phyloP scores from a whole-genome alignment of 2,113 vertebrate species.

The Pycnonotus jocosus region DNA sequence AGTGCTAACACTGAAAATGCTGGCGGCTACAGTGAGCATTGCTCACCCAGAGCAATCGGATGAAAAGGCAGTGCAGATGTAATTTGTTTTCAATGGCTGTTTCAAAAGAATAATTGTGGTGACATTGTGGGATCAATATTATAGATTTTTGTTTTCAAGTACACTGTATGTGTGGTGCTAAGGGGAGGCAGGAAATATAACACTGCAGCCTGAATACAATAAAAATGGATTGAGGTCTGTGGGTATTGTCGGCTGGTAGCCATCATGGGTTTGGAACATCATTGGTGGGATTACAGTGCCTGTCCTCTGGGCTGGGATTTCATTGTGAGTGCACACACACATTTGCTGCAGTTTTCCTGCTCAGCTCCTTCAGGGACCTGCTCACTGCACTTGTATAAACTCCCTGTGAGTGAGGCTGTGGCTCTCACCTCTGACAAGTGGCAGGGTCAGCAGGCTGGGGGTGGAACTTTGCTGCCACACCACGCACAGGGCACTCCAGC shows the following conservation, averaged over 20 bases:
- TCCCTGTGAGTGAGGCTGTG: conserved; percentile 40
- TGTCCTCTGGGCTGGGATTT: conserved; percentile 83
- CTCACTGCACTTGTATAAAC: conserved; percentile 69
- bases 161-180: conserved; percentile 98
- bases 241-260: conserved; percentile 91
- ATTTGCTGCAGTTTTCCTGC: conserved; percentile 64
- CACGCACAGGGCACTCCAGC: neutral
- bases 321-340: conserved; percentile 58
- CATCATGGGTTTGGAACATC: conserved; percentile 87
- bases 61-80: conserved; percentile 99
- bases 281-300: conserved; percentile 88
- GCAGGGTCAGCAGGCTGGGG: neutral
- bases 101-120: conserved; percentile 99
- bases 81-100: conserved; percentile 99
- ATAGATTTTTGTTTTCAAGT: conserved; percentile 99
- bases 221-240: conserved; percentile 98
- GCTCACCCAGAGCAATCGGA: conserved; percentile 96
- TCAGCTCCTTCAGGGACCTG: conserved; percentile 67
- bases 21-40: conserved; percentile 86
- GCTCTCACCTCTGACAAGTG: neutral
- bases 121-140: conserved; percentile 98
- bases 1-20: conserved; percentile 78
- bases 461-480: neutral
- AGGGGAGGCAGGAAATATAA: conserved; percentile 96
- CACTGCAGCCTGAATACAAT: conserved; percentile 95